Base-by-base conservation (phyloP, 2,797 vertebrate genomes). In the Halcyon chelicuti region DNA sequence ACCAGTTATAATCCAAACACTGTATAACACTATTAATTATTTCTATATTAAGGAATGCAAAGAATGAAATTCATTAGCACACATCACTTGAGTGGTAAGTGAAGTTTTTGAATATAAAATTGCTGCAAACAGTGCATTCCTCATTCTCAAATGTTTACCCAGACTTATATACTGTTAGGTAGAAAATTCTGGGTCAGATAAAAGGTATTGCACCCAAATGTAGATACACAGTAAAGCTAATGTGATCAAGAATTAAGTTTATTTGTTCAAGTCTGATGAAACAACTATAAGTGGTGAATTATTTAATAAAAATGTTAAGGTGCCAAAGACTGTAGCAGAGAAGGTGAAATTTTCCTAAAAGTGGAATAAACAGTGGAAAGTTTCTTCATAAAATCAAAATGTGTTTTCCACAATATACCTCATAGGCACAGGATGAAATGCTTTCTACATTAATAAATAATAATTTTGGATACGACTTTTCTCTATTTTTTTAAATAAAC, bases 401-500 rank as follows among this genome's bases (percentile, higher is more conserved):
- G 5, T 74, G 44, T 89, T 91, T 89, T 88, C 75, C 10, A 54
- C 61, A 83, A 47, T 93, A 68, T 75, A 65, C 58, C 88, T 94
- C 67, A 61, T 16, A 91, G 77, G 58, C 78, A 95, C 15, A 61
- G 51, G 82, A 73, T 10, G 23, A 95, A 95, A 91, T 47, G 39
- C 12, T 88, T 95, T 94, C 47, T 94, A 74, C 20, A 52, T 90
- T 92, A 70, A 74, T 61, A 86, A 72, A 39, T 79, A 71, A 88
- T 78, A 85, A 88, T 83, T 35, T 49, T 67, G 54, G 28, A 57
- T 85, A 77, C 66, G 62, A 55, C 54, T 86, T 90, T 93, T 94
- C 28, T 81, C 44, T 95, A 40, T 54, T 82, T 95, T 70, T 96
- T 87, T 15, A 85, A 85, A 93, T 90, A 86, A 90, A 84, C 55